Conservation (phyloP, 2,113 vertebrate genomes). For the Scomber japonicus region DNA sequence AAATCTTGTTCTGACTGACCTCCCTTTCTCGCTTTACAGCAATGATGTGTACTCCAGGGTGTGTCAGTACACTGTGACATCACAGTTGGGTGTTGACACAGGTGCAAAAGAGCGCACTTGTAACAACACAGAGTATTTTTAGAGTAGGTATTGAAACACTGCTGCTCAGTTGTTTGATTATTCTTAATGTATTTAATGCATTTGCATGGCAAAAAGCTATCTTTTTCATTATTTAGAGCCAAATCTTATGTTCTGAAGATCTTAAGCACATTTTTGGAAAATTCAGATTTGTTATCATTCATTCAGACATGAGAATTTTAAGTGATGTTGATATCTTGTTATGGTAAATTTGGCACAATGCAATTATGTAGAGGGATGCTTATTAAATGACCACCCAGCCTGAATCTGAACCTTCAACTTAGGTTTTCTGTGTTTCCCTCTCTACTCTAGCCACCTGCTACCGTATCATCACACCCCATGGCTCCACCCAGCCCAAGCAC, state of each 20-base stretch:
- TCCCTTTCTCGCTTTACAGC: background rate
- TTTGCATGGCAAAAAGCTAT: background rate
- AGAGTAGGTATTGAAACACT: too few species aligned
- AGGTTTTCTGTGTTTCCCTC: slow-evolving; percentile 11
- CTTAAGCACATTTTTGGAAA: background rate
- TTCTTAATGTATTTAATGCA: background rate
- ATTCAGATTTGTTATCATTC: background rate
- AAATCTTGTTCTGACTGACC: background rate
- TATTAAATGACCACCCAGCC: background rate
- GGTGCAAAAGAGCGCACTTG: background rate
- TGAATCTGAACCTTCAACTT: background rate
- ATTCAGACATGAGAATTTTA: background rate
- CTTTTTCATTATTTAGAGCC: too few species aligned
- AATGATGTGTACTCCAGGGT: background rate
- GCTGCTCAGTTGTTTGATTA: too few species aligned
- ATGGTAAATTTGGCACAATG: background rate
- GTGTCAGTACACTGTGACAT: background rate
- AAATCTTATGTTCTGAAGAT: background rate
- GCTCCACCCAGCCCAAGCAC: slow-evolving; percentile 98
- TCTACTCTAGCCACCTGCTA: slow-evolving; percentile 89
- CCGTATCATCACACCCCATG: slow-evolving; percentile 92
- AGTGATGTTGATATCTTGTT: too few species aligned
- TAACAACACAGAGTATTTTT: too few species aligned
- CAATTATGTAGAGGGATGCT: background rate
- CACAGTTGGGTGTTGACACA: background rate